Percentiles rank a stretch among this genome's conserved stretches.
These are phyloP conservation scores for Atta texana DNA, from an alignment of 1,140 invertebrate species.

Conservation along the genomic window DNA sequence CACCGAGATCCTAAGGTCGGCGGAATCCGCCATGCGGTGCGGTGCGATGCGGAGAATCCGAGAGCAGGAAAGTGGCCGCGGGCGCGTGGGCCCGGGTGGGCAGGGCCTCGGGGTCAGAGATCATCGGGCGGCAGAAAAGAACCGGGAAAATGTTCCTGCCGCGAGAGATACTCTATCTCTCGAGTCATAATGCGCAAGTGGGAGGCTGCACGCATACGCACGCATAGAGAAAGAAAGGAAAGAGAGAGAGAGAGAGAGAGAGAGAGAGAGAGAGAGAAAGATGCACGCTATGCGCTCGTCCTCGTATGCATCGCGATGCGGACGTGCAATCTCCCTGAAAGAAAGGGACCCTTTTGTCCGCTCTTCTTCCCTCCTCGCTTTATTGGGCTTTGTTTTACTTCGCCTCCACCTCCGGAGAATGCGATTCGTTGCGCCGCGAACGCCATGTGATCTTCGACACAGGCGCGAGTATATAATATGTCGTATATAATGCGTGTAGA, in stretches of 20 bases:
- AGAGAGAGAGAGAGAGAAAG: not conserved
- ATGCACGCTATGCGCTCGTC: conserved; percentile 1
- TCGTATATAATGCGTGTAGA: conserved; percentile 51
- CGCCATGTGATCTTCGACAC: conserved; percentile 55
- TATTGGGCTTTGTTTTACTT: conserved; percentile 74
- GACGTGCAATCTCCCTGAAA: conserved; percentile 70
- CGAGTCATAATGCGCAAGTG: conserved; percentile 82
- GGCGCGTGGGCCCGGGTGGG: conserved; percentile 79
- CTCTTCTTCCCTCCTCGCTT: conserved; percentile 62
- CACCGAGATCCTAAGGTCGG: conserved; percentile 44
- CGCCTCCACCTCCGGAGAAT: conserved; percentile 37
- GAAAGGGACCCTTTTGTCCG: conserved; percentile 67
- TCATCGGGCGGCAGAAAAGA: conserved; percentile 76
- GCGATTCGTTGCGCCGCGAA: conserved; percentile 58
- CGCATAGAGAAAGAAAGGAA: not conserved
- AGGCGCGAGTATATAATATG: conserved; percentile 39
- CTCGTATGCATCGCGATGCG: conserved; percentile 50
- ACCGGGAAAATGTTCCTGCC: conserved; percentile 79
- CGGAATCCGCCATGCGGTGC: conserved; percentile 36
- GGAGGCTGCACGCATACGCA: conserved; percentile 72
- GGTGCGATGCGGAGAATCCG: conserved; percentile 38
- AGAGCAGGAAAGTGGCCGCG: conserved; percentile 58
- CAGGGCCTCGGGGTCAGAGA: conserved; percentile 79
- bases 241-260: not conserved
- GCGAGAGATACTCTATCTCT: conserved; percentile 81